Base-by-base conservation (phyloP, 2,113 vertebrate species). In the Todiramphus chloris region DNA sequence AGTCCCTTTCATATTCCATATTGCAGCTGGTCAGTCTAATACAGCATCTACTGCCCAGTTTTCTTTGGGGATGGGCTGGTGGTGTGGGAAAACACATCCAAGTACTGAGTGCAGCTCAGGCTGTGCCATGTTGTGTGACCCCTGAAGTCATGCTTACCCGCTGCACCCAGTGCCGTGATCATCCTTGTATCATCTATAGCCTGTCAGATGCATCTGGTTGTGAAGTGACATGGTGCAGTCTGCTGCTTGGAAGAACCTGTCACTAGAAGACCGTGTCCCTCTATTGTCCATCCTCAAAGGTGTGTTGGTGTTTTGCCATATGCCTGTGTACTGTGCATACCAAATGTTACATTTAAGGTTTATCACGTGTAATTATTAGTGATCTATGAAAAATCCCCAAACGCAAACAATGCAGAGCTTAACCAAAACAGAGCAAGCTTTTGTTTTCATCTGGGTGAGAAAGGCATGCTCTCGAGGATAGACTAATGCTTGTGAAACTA, bases 1-100 rank as follows among this genome's bases (percentile, higher is more conserved):
- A 30, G 6, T 37, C 7, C 77, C 24, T 46, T 83, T 33, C 59
- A 39, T 18, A 23, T 28, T 58, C 53, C 10, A 0, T 1, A 0
- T 27, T 67, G 56, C 53, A 91, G 31, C 20, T 12, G 4, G 5
- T 23, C 37, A 24, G 23, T 56, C 43, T 5, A 50, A n/a, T 13
- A 10, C 4, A 53, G 6, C n/a, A 43, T 33, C n/a, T 41, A 27
- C 13, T 31, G 28, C 27, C 63, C 46, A 55, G n/a, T 23, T 86
- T 63, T 73, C 5, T 70, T 70, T 35, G 64, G 51, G 56, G 87
- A 68, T 24, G 25, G 37, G 25, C 9, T 50, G n/a, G 31, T 46
- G 41, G 31, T 46, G 31, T 21, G 18, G 67, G 64, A 39, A 14
- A 46, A 66, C 30, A n/a, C 9, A 18, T 53, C 64, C 24, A 41